Base-by-base conservation (phyloP, 2,113 vertebrate genomes). In the Otolemur garnettii region DNA sequence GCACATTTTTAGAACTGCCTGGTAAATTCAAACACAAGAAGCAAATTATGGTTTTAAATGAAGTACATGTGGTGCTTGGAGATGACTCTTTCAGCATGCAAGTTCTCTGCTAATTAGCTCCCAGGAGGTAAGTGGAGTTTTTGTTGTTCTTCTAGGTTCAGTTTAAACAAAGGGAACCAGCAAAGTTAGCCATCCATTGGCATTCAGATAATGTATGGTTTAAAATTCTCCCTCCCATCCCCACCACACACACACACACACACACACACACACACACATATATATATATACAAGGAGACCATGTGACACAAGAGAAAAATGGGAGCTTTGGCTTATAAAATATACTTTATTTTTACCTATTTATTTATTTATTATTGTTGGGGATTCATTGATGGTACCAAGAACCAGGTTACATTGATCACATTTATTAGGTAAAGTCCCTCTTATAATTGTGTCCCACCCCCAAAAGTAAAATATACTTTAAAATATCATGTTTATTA, bases 71-170 rank as follows among this genome's bases (percentile, higher is more conserved):
- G 69, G 96, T n/a, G 10, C 64, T 57, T 92, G 87, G 90, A 97
- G 96, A 91, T 87, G 14, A 95, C 84, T 96, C 96, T 96, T 96
- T 93, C 96, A 96, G 95, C 71, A 9, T 90, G 77, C 83, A 38
- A 78, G 91, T 97, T 96, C 89, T 94, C 33, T 11, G 0, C 97
- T 98, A 97, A 98, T 94, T 98, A 98, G 98, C 95, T 98, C 98
- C 98, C 98, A 91, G 24, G 98, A 98, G 98, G 83, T 92, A 21
- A 69, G 57, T 80, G 97, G 18, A 57, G 30, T 68, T 87, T 87
- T 91, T 90, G 26, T 96, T 97, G 91, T 90, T 87, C 91, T 97
- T 97, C 95, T 96, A 93, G 90, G 62, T 97, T 98, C 92, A 95
- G 86, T 97, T 94, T 86, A 97, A 98, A 97, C 89, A 91, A 87